Evolutionary conservation across 1,140 invertebrate species (phyloP), one percentile per base, ranked within the genome.

Genomic region (Papilio aristodemus): DNA sequence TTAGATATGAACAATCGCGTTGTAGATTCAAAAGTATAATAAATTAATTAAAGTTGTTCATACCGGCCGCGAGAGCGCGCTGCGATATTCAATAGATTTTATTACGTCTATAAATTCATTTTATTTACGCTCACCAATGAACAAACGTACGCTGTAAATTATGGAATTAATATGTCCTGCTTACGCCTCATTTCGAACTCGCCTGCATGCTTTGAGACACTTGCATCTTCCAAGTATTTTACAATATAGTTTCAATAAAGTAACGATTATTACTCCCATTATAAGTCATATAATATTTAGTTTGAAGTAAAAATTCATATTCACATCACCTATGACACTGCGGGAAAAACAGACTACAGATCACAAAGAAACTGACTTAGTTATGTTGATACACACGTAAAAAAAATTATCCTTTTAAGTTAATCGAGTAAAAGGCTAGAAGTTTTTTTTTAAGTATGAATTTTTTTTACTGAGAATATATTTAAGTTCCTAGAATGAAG

Each of bases 81-180:
- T 63, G 38, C 39, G 66, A 50, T 36, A 74, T 69, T 72, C 19
- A 69, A 72, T 72, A 69, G 46, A 72, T 54, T 72, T 78, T 76
- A 78, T 75, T 64, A 41, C 74, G 17, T 6, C 70, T 36, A 70
- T 78, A 76, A 74, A 78, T 78, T 74, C 68, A 39, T 69, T 76
- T 73, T 76, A 73, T 78, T 71, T 72, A 78, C 67, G 9, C 59
- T 37, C 62, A 60, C 63, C 70, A 60, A 57, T 60, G 69, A 72
- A 72, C 67, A 67, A 66, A 41, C 37, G 14, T 14, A 43, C 25
- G 67, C 43, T 71, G 67, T 79, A 79, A 74, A 73, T 79, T 75
- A 57, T 73, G 46, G 32, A 73, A 75, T 73, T 71, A 76, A 73
- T 72, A 70, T 27, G 36, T 38, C 14, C 22, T 36, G 46, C 27